Evolutionary conservation across 2,113 vertebrate genomes (phyloP).

Genomic region (Leucoraja erinaceus): DNA sequence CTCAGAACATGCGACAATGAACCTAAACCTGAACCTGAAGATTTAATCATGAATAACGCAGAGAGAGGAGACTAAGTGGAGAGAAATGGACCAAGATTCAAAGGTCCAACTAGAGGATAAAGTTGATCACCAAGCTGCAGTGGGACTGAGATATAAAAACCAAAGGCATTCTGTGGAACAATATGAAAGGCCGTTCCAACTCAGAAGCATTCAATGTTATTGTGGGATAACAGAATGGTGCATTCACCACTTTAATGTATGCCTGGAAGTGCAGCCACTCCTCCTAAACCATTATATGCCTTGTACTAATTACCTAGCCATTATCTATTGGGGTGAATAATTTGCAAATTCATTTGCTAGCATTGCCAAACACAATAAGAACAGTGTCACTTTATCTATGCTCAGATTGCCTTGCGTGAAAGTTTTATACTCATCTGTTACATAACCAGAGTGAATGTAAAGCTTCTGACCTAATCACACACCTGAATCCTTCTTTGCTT

Average conservation of each 20-base stretch:
- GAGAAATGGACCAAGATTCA: neutral
- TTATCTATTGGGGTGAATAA: neutral
- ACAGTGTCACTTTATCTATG: neutral
- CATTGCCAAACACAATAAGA: neutral
- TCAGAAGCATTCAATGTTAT: neutral
- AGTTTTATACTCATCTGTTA: neutral
- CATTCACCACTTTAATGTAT: neutral
- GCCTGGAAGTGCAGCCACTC: neutral
- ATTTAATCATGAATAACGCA: neutral
- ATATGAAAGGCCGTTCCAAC: neutral
- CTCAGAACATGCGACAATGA: too few relatives aligned
- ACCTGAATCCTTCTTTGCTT: neutral
- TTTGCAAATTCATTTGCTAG: neutral
- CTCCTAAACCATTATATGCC: neutral
- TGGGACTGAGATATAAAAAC: neutral
- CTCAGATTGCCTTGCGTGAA: conserved; percentile 12
- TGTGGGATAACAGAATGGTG: neutral
- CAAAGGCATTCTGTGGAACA: neutral
- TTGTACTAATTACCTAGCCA: neutral
- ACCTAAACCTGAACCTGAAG: neutral
- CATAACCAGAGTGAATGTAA: neutral
- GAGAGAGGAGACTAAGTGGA: neutral
- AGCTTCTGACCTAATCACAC: conserved; percentile 9
- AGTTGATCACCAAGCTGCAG: neutral
- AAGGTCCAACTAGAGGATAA: too few relatives aligned